Base-by-base conservation (phyloP, 2,888 invertebrate species). In the Netelia inedita region DNA sequence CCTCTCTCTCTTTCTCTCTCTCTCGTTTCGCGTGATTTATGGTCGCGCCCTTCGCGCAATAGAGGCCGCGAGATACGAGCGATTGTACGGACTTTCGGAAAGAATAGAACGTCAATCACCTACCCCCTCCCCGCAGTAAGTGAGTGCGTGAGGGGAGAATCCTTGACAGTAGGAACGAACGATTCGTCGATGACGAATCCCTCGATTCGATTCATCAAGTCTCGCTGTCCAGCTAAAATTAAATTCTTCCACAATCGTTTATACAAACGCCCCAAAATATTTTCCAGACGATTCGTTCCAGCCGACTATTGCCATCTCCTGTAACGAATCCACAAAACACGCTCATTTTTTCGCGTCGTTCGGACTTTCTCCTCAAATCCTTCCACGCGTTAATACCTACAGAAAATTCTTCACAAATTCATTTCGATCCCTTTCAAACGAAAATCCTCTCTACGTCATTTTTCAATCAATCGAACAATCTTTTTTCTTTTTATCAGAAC, bases 21-120 rank as follows among this genome's bases (percentile, higher is more conserved):
- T 66, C 68, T 80, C 23, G n/a, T 23, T 71, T 83, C 75, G 72
- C 66, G 85, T 86, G 85, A 86, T 86, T 86, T 86, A 86, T 86
- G 79, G 79, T 85, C 71, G 75, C 65, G 65, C 65, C 35, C 68
- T 35, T 66, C 69, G 53, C 61, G 66, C 10, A 53, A 11, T 11
- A 50, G 66, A 73, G 66, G 57, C 57, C 55, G 63, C 79, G 76
- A 82, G 78, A 80, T 68, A 78, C 82, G 43, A 71, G 69, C 82
- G 84, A 84, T 86, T 85, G 85, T 80, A 43, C 55, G 79, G 74
- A 79, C 76, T 65, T 79, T 61, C 14, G 21, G 69, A 63, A 19
- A 79, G 79, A 79, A 79, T 78, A 66, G 79, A 41, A 71, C 55
- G 81, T 86, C 86, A 83, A 83, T 83, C 83, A 83, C 74, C 57